Conservation (phyloP, 2,888 invertebrate genomes). For the Machimus atricapillus region DNA sequence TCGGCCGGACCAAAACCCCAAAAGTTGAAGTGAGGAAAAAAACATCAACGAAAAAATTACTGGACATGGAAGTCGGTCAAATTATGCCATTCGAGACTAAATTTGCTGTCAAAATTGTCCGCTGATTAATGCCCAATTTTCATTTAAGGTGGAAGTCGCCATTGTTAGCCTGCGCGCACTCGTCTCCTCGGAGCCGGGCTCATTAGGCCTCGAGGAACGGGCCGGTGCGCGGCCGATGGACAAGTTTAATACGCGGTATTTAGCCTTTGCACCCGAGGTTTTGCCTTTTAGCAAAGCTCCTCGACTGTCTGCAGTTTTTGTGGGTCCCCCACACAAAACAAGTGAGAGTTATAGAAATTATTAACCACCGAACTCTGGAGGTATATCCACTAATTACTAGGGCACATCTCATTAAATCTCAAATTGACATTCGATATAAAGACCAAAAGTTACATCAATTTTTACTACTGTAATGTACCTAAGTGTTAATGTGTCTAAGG, state of each 20-base stretch:
- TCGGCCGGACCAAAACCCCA: not conserved
- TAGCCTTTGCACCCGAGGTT: not conserved
- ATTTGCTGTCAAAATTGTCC: not conserved
- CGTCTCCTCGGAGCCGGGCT: not conserved
- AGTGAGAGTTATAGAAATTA: not conserved
- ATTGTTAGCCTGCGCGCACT: not conserved
- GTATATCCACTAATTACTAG: not conserved
- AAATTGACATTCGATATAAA: not conserved
- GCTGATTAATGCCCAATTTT: slow-evolving; percentile 8
- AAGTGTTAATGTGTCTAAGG: too few relatives aligned
- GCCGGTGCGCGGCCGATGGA: not conserved
- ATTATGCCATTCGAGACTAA: slow-evolving; percentile 8
- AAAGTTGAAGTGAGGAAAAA: not conserved
- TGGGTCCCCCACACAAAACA: not conserved
- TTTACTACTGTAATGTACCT: too few relatives aligned
- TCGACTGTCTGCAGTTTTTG: not conserved
- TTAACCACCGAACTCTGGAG: not conserved
- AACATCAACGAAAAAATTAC: not conserved
- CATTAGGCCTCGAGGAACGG: not conserved
- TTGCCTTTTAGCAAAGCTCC: not conserved
- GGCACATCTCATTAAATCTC: not conserved
- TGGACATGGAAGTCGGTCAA: slow-evolving; percentile 7
- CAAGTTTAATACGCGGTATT: not conserved
- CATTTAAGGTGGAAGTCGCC: not conserved
- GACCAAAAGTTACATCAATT: too few relatives aligned